Base-by-base conservation (phyloP, 92 coral and sea anemone species). In the Phenganax subtilis region DNA sequence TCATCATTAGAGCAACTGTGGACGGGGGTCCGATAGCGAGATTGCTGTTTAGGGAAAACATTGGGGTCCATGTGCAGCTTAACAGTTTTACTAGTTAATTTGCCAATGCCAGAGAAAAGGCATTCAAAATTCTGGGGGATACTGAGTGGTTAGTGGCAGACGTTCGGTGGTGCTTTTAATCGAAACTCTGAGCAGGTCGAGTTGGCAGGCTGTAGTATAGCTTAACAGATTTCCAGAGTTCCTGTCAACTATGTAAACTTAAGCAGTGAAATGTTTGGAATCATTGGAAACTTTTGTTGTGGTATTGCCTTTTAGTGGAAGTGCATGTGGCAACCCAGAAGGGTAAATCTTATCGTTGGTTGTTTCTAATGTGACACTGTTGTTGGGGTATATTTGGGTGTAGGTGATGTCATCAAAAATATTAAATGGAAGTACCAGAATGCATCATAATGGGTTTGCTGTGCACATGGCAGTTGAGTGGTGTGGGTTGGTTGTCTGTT, bases 11-110 rank as follows among this genome's bases (percentile, higher is more conserved):
- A 55, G 61, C 86, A 58, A 25, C 75, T 29, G 31, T 83, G 81
- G 86, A 77, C 77, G 9, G 87, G 84, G 78, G 71, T 67, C 68
- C 87, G 55, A 29, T 79, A 84, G 52, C 77, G 87, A 14, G 81
- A 66, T 63, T 83, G 81, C 27, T 75, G 81, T 51, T 60, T 83
- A 10, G 84, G 84, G 30, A 53, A 25, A 60, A 81, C 84, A 17
- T 73, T 80, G 14, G 83, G 81, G 81, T 88, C 88, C 61, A 88
- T 86, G 90, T 86, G 91, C 9, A 90, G 84, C 68, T 90, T 90
- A 79, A 86, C 81, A 12, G 54, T 77, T 16, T 58, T 77, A 58
- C 71, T 57, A 28, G 54, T 77, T 29, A 58, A 55, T 57, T 77
- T 77, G 10, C 81, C 81, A 77, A 77, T 58, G 1, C 81, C 81